Base-by-base conservation (phyloP, 2,888 invertebrate genomes). In the Mythimna loreyi region DNA sequence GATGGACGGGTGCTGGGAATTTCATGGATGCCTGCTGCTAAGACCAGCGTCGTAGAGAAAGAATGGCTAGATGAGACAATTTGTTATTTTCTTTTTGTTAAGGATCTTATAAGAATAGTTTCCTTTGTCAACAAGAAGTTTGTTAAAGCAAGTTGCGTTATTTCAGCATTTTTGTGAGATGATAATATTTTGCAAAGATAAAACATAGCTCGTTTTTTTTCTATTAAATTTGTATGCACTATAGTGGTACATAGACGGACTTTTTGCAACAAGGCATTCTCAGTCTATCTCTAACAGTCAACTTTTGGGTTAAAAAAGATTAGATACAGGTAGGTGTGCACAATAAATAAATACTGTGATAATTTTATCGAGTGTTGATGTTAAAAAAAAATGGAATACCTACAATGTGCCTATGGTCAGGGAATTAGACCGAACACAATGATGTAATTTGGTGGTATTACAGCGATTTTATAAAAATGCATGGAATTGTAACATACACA, bases 1-100 rank as follows among this genome's bases (percentile, higher is more conserved):
- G 52, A 59, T 68, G 75, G 72, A 68, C 71, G 73, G 66, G 76
- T 67, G 80, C 83, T 82, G 81, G 60, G 78, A 84, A 87, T 88
- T 85, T 85, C 85, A 84, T 81, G 83, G 85, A 87, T 86, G 86
- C 81, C 84, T 85, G 84, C 80, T 72, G 30, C 65, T 53, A 68
- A 72, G 63, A 72, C 58, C 40, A 75, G 62, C 9, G 16, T 19
- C 50, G 73, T 76, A 53, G 36, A 13, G 13, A 43, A 56, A 50
- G 60, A 75, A 61, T 45, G 45, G 16, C 80, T 77, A 49, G 82
- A 82, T 72, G 68, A 59, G 75, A 58, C 66, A 63, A 23, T 57
- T 45, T 66, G 11, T 61, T 40, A 47, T 25, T 21, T 43, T 19
- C 11, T 52, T 61, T 61, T 53, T n/a, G 40, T 69, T 40, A 40